Evolutionary conservation across 2,113 vertebrate species (phyloP), one percentile per base, ranked within the genome.

Genomic region (Alethe diademata): DNA sequence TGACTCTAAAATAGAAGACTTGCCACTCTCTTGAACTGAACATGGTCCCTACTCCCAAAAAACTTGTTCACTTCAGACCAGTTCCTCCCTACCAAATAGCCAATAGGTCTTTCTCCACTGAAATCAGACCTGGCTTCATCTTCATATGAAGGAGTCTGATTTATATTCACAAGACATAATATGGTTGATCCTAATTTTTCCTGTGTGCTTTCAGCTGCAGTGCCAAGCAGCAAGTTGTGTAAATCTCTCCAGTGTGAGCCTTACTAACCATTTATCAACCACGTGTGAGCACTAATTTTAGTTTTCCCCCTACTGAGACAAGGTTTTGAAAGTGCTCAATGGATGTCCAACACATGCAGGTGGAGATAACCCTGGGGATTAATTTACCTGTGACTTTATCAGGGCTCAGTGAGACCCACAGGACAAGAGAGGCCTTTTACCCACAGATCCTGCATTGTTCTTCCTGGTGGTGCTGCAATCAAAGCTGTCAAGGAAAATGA

Each of bases 401-500:
- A 53, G 38, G 33, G n/a, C 33, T 65, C 25, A 38, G 36, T 14
- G 42, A 80, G n/a, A 86, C 38, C 33, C 50, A 31, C 0, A 0
- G 5, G 11, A 26, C 4, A 17, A 20, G 48, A 42, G 48, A 35
- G 9, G 23, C 20, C 10, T 0, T 65, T 57, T 12, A 40, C 54
- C 45, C 40, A 6, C 51, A 33, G 62, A 28, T 35, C 48, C 78
- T 16, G 13, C 19, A 29, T 42, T 33, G 31, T 14, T 58, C 64
- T 51, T 79, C 71, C 90, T 35, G n/a, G 40, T 1, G 8, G 12
- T 78, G 56, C 58, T 64, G 71, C 80, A 88, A 92, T 89, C 83
- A 93, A 28, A 87, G 53, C 76, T 96, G 90, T 76, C 81, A 93
- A 70, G 58, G 40, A 60, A 92, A 87, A 93, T 40, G 74, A 75